Conservation (phyloP, 2,113 vertebrate genomes). For the Chaetodon auriga region DNA sequence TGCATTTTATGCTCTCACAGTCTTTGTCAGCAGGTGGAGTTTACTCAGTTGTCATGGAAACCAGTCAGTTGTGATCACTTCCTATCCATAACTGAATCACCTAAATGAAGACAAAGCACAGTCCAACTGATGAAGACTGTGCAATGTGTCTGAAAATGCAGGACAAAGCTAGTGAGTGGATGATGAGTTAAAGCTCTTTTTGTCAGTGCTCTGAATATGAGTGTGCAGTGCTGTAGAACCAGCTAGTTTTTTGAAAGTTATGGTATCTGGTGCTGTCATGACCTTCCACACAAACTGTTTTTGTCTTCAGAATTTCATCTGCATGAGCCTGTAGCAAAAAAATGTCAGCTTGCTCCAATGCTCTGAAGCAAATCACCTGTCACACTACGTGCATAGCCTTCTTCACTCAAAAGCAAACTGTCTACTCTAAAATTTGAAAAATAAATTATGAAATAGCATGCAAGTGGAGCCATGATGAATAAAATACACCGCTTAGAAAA, state of each 20-base stretch:
- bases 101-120: no score
- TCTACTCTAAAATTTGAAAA: constrained; percentile 6
- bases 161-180: no score
- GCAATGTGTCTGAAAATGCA: no score
- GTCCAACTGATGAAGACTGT: no score
- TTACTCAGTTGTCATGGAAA: no score
- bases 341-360: neutral
- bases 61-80: no score
- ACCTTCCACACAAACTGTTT: neutral
- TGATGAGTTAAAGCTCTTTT: no score
- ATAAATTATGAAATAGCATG: constrained; percentile 18
- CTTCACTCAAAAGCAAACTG: neutral
- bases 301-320: neutral
- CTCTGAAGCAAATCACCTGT: constrained; percentile 6
- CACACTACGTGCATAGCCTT: neutral
- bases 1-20: no score
- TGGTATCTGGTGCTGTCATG: neutral
- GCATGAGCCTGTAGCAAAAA: neutral
- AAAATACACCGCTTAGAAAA: constrained; percentile 24
- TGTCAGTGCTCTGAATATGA: no score
- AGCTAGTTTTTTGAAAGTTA: neutral
- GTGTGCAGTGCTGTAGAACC: neutral
- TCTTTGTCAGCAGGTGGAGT: no score
- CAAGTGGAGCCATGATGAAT: constrained; percentile 1
- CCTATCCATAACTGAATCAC: no score